Base-by-base conservation (phyloP, 2,113 vertebrate species). In the Centrocercus urophasianus region DNA sequence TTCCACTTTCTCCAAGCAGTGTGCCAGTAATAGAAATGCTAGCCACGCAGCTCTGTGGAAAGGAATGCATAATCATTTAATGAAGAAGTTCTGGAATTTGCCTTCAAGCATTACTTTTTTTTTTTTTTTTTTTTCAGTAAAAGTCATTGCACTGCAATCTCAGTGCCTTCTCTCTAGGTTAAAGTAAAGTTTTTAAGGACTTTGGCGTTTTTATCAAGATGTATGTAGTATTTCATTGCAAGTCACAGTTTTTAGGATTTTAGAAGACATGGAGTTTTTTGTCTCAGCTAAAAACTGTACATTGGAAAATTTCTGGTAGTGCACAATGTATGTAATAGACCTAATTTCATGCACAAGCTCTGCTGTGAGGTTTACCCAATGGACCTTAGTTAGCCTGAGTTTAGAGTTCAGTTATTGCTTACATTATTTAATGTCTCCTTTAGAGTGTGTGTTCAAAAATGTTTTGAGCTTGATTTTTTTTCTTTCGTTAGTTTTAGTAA, bases 61-160 rank as follows among this genome's bases (percentile, higher is more conserved):
- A 69, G 54, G 82, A 90, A 52, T 83, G 43, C 5, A 67, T 95
- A 95, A 83, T 93, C 10, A 65, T 92, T 95, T 93, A 28, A 25
- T 88, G 19, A 81, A 86, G 34, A 67, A 25, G 30, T 92, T 73
- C 78, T 89, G 47, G 75, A 96, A 65, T 93, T 88, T 84, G 52
- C 76, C 28, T 93, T 88, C 66, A 88, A 64, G 48, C 40, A n/a
- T 47, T 71, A 21, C 54, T 47, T 36, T 28, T 15, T 30, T 28
- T 15, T 30, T 54, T 30, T 54, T 54, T 61, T 36, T 60, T 61
- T 63, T 25, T 28, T 6, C 52, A 63, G 8, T 40, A 36, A 45
- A 74, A 89, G 52, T 72, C 34, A 50, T 48, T 69, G 13, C n/a
- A 47, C 45, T 69, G 13, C 59, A 84, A 32, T 88, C 40, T 86